Evolutionary conservation across 2,797 vertebrate species (phyloP).

Genomic region (Glossophaga mutica): DNA sequence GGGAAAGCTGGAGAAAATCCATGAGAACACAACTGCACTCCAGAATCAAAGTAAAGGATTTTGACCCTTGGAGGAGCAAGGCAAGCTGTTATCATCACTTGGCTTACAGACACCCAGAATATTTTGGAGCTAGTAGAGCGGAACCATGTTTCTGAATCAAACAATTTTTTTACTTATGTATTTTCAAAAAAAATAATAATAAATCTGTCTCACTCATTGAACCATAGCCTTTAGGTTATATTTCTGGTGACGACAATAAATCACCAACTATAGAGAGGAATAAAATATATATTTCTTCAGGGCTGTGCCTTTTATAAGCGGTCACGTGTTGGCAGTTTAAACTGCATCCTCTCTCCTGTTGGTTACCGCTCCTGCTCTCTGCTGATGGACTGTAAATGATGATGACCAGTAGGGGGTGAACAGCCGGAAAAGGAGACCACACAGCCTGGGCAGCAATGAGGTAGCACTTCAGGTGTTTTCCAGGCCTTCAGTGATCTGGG

Average conservation of each 20-base stretch:
- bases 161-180: neutral
- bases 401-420: slow-evolving; percentile 25
- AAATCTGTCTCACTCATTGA: neutral
- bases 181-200: slow-evolving; percentile 4
- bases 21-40: neutral
- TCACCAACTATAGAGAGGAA: neutral
- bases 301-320: neutral
- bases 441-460: neutral
- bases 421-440: slow-evolving; percentile 18
- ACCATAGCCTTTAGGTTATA: neutral
- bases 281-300: neutral
- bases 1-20: neutral
- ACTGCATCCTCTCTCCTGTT: neutral
- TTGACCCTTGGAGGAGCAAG: neutral
- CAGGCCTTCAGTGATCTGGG: neutral
- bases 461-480: slow-evolving; percentile 43
- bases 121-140: neutral
- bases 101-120: neutral
- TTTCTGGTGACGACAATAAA: neutral
- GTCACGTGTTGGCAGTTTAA: neutral
- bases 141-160: neutral
- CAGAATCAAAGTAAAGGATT: neutral
- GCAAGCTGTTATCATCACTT: neutral
- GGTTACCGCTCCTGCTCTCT: neutral
- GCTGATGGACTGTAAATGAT: slow-evolving; percentile 35